Conservation (phyloP, 2,113 vertebrate species). For the Corythoichthys haematopterus region DNA sequence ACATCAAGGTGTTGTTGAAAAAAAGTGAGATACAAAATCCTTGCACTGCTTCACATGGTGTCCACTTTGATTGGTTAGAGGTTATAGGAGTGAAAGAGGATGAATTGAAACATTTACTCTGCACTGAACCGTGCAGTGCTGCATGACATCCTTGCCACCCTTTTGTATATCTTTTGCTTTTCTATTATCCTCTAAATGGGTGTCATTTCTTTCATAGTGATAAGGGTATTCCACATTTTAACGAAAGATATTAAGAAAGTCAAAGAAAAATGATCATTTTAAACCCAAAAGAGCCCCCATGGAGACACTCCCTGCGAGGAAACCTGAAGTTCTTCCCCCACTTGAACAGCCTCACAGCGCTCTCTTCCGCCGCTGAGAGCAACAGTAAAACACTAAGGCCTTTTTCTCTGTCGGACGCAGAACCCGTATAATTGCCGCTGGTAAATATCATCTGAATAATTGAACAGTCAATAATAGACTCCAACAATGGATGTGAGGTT, state of each 20-base stretch:
- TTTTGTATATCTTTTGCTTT: slow-evolving; percentile 4
- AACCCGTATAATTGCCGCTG: slow-evolving; percentile 69
- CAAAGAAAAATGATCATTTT: neutral
- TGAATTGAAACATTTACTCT: slow-evolving; percentile 31
- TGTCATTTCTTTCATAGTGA: neutral
- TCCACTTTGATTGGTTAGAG: slow-evolving; percentile 34
- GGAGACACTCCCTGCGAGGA: slow-evolving; percentile 47
- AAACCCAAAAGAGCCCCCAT: slow-evolving; percentile 14
- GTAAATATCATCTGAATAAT: slow-evolving; percentile 79
- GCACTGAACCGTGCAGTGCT: slow-evolving; percentile 16
- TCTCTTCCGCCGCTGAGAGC: slow-evolving; percentile 57
- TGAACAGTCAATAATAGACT: slow-evolving; percentile 73
- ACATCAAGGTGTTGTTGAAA: slow-evolving; percentile 56
- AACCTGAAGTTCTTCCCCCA: slow-evolving; percentile 37
- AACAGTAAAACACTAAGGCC: slow-evolving; percentile 66
- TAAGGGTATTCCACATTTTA: neutral
- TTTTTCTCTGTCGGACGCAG: slow-evolving; percentile 69
- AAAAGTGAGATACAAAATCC: slow-evolving; percentile 53
- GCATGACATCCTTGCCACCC: neutral
- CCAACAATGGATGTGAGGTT: slow-evolving; percentile 70
- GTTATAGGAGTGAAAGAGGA: slow-evolving; percentile 26
- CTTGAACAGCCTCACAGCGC: slow-evolving; percentile 57
- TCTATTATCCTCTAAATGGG: neutral
- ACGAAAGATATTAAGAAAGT: slow-evolving; percentile 1
- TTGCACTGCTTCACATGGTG: slow-evolving; percentile 34